Conservation (phyloP, 2,113 vertebrate species). For the Oreotrochilus melanogaster region DNA sequence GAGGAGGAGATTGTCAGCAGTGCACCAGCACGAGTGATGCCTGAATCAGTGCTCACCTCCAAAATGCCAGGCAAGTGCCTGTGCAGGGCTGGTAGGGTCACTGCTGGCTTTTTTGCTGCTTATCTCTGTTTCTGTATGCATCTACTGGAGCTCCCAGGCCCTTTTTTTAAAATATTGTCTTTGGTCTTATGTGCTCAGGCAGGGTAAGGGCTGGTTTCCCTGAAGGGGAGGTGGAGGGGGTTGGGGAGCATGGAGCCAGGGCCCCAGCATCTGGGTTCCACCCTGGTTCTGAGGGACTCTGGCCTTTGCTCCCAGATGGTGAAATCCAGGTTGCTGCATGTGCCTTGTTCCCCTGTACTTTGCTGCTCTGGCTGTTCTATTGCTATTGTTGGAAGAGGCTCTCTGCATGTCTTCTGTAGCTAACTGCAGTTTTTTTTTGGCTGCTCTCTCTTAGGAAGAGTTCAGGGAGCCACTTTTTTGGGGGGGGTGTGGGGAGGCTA, state of each 20-base stretch:
- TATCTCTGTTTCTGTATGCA: not conserved
- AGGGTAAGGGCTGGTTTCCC: not conserved
- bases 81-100: not conserved
- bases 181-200: not conserved
- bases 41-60: accelerated
- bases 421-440: not conserved
- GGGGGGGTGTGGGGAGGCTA: not conserved
- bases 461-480: not conserved
- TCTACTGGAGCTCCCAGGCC: not conserved
- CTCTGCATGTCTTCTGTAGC: not conserved
- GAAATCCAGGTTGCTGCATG: not conserved
- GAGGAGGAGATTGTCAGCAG: too few relatives aligned
- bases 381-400: not conserved
- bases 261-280: not conserved
- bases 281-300: not conserved
- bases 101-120: not conserved
- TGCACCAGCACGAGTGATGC: not conserved
- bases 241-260: accelerated
- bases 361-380: not conserved
- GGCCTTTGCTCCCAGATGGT: not conserved
- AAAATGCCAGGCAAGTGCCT: accelerated
- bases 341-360: not conserved
- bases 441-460: not conserved
- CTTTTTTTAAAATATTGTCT: not conserved
- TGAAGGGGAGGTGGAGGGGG: not conserved